Conservation (phyloP, 2,888 invertebrate genomes). For the Girardia tigrina region DNA sequence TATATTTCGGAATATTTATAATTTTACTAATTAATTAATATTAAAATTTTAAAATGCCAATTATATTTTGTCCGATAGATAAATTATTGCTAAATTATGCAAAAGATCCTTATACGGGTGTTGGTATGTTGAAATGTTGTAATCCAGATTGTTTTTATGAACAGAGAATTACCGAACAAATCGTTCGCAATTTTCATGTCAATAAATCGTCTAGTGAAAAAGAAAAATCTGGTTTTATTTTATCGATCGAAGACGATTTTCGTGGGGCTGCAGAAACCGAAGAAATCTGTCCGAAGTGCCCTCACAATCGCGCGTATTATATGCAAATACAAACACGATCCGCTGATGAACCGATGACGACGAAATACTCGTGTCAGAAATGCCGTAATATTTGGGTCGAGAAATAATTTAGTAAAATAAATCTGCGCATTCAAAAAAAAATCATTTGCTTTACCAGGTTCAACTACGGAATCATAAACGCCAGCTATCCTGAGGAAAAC, state of each 20-base stretch:
- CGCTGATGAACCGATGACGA: slow-evolving; percentile 98
- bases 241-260: slow-evolving; percentile 89
- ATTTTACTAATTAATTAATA: too few species aligned
- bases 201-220: not conserved
- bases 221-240: slow-evolving; percentile 50
- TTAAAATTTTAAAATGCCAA: not conserved
- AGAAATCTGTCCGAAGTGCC: slow-evolving; percentile 79
- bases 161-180: not conserved
- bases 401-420: too few species aligned
- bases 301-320: slow-evolving; percentile 75
- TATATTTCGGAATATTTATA: too few species aligned
- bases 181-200: not conserved
- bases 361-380: slow-evolving; percentile 71
- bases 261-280: slow-evolving; percentile 63
- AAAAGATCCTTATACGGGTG: not conserved
- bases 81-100: not conserved
- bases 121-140: not conserved
- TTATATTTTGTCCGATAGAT: not conserved
- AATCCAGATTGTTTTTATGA: not conserved
- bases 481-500: too few species aligned
- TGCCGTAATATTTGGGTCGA: slow-evolving; percentile 35
- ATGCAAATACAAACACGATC: slow-evolving; percentile 95
- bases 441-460: too few species aligned
- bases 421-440: too few species aligned
- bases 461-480: too few species aligned